phyloP scores from a whole-genome alignment of 2,797 vertebrate species.

The Danionella dracula region DNA sequence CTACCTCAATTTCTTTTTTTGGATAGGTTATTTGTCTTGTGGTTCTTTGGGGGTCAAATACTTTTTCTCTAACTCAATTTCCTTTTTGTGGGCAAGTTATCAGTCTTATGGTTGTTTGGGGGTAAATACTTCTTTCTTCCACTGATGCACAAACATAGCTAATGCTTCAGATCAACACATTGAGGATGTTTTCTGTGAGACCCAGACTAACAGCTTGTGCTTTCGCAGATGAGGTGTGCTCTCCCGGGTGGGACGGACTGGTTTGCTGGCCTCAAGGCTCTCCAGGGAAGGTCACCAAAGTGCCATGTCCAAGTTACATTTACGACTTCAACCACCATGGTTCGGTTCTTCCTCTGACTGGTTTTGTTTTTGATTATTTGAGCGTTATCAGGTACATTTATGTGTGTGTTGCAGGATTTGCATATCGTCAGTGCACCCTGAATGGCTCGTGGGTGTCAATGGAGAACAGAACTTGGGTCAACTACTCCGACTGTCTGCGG shows the following conservation, averaged over 20 bases:
- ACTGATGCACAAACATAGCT: too few relatives aligned
- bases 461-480: constrained; percentile 80
- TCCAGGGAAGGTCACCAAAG: constrained; percentile 66
- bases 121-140: too few relatives aligned
- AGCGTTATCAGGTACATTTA: neutral
- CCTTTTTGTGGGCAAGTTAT: too few relatives aligned
- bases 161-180: too few relatives aligned
- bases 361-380: neutral
- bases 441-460: constrained; percentile 80
- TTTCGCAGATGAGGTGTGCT: constrained; percentile 71
- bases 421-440: constrained; percentile 75
- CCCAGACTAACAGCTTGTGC: too few relatives aligned
- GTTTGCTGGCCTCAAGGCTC: constrained; percentile 86
- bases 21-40: too few relatives aligned
- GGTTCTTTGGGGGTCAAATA: too few relatives aligned
- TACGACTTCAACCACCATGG: constrained; percentile 91
- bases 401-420: constrained; percentile 60
- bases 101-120: too few relatives aligned
- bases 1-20: too few relatives aligned
- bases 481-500: constrained; percentile 82
- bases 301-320: constrained; percentile 80
- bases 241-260: constrained; percentile 86
- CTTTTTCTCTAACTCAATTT: too few relatives aligned
- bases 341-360: constrained; percentile 43
- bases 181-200: too few relatives aligned